phyloP scores from a whole-genome alignment of 1,140 invertebrate genomes.

The Drosophila truncata region DNA sequence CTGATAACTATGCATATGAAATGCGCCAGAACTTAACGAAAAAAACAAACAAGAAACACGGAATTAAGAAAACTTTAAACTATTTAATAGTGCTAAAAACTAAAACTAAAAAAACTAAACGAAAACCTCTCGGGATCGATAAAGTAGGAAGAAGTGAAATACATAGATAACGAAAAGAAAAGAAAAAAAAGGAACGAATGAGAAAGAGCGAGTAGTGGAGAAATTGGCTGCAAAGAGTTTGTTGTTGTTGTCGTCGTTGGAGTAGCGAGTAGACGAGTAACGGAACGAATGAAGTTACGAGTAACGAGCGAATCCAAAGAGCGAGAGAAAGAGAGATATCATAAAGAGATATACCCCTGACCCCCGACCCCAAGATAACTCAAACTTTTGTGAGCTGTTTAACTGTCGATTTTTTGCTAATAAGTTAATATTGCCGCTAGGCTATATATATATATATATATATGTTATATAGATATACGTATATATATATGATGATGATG shows the following conservation, averaged over 20 bases:
- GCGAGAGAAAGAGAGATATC: constrained; percentile 18
- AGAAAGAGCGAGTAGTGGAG: constrained; percentile 13
- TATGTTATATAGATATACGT: constrained; percentile 1
- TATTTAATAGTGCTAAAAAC: constrained; percentile 48
- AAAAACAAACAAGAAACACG: constrained; percentile 29
- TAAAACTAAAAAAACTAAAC: constrained; percentile 25
- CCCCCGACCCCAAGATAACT: constrained; percentile 45
- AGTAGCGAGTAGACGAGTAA: not conserved
- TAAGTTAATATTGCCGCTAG: constrained; percentile 55
- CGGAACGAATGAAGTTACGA: not conserved
- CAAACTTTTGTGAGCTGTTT: constrained; percentile 72
- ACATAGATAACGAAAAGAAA: constrained; percentile 13
- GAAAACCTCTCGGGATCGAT: constrained; percentile 29
- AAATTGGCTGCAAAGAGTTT: constrained; percentile 55
- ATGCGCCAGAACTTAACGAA: constrained; percentile 50
- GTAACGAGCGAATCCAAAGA: constrained; percentile 18
- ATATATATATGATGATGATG: constrained; percentile 10
- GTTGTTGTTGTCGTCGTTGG: constrained; percentile 21
- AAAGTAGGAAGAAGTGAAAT: constrained; percentile 16
- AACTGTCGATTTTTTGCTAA: constrained; percentile 83
- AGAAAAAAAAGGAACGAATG: not conserved
- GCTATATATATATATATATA: constrained; percentile 39
- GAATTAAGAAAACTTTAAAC: constrained; percentile 48
- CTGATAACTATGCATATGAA: constrained; percentile 66
- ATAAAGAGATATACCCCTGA: constrained; percentile 26